Evolutionary conservation across 2,113 vertebrate genomes (phyloP).

Genomic region (Ornithorhynchus anatinus): DNA sequence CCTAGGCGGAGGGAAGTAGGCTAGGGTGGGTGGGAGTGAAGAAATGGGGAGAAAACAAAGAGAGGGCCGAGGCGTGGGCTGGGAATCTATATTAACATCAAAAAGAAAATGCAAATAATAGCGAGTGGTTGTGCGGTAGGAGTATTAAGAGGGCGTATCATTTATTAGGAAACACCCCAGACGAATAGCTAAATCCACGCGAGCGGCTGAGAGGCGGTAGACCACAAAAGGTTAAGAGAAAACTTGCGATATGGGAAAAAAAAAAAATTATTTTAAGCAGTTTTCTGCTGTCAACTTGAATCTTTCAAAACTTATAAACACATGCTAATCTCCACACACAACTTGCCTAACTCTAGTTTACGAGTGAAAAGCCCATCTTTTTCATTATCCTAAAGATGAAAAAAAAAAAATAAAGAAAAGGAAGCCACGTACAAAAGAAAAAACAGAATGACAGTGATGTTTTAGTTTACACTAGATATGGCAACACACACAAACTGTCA

Average conservation of each 20-base stretch:
- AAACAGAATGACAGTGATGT: conserved; percentile 85
- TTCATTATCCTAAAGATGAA: conserved; percentile 77
- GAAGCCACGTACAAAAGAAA: conserved; percentile 76
- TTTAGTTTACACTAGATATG: conserved; percentile 85
- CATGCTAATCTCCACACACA: conserved; percentile 70
- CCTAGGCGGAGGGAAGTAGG: background rate
- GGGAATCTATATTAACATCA: background rate
- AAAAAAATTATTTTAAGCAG: conserved; percentile 48
- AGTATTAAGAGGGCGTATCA: background rate
- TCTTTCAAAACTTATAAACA: conserved; percentile 74
- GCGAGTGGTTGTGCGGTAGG: background rate
- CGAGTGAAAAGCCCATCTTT: conserved; percentile 77
- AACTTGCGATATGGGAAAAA: conserved; percentile 51
- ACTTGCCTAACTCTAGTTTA: conserved; percentile 70
- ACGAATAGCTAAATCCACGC: background rate
- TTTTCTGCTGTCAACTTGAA: conserved; percentile 64
- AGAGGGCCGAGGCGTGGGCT: background rate
- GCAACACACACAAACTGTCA: conserved; percentile 87
- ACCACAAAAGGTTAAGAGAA: conserved; percentile 57
- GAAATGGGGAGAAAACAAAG: background rate
- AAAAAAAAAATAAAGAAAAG: conserved; percentile 60
- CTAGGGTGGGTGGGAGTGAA: background rate
- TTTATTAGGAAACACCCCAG: conserved; percentile 26
- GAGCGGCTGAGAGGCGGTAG: conserved; percentile 4
- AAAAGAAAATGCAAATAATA: background rate